Conservation (phyloP, 2,888 invertebrate species). For the Nipponacmea schrenckii region DNA sequence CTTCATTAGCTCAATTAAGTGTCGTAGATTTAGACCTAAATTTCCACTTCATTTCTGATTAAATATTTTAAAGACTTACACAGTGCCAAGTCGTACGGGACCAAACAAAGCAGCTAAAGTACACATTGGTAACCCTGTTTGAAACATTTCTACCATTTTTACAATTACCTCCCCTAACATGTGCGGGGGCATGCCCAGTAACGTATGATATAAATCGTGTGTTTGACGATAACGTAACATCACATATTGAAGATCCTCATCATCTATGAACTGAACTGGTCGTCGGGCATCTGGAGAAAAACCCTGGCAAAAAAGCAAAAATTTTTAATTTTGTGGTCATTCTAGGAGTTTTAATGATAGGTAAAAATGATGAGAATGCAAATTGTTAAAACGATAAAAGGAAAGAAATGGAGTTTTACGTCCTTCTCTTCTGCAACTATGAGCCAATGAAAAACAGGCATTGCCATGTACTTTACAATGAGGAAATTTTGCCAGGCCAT, state of each 20-base stretch:
- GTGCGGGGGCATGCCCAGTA: constrained; percentile 82
- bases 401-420: too few species aligned
- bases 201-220: constrained; percentile 93
- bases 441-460: too few species aligned
- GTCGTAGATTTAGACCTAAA: too few species aligned
- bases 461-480: too few species aligned
- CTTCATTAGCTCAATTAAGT: too few species aligned
- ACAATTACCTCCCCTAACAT: constrained; percentile 83
- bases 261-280: constrained; percentile 90
- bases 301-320: constrained; percentile 70
- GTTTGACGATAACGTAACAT: constrained; percentile 97
- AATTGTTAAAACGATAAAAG: too few species aligned
- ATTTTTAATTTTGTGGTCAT: too few species aligned
- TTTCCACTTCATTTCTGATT: too few species aligned
- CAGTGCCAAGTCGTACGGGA: constrained; percentile 84
- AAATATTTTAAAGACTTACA: constrained; percentile 69
- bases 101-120: constrained; percentile 92
- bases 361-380: too few species aligned
- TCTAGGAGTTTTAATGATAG: too few species aligned
- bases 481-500: too few species aligned
- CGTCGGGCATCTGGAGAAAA: constrained; percentile 93
- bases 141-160: constrained; percentile 98
- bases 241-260: constrained; percentile 90
- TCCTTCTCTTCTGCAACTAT: too few species aligned
- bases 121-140: constrained; percentile 96